Percentiles rank a stretch among this genome's conserved stretches.
phyloP scores from a whole-genome alignment of 2,113 vertebrate genomes.

The Ageneiosus marmoratus region DNA sequence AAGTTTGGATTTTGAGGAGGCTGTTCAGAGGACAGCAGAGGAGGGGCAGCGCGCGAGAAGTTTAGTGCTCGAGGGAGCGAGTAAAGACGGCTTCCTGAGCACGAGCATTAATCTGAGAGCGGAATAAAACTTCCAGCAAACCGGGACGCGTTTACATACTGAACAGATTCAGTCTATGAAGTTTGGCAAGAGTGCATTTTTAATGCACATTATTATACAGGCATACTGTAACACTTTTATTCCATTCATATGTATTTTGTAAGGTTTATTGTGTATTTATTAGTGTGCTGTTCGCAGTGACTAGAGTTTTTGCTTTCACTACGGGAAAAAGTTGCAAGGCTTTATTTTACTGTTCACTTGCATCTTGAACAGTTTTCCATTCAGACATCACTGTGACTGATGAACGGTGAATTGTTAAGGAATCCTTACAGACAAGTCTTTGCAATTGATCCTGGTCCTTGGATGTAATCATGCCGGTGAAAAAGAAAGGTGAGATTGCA shows the following conservation, averaged over 20 bases:
- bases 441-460: slow-evolving; percentile 10
- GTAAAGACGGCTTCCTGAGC: neutral
- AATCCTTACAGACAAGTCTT: neutral
- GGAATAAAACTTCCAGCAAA: slow-evolving; percentile 19
- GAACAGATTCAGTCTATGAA: neutral
- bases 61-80: slow-evolving; percentile 20
- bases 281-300: neutral
- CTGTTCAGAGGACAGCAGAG: slow-evolving; percentile 36
- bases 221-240: neutral
- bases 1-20: slow-evolving; percentile 74
- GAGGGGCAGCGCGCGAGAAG: slow-evolving; percentile 38
- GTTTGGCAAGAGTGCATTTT: slow-evolving; percentile 1
- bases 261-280: neutral
- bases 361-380: neutral
- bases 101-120: neutral
- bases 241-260: slow-evolving; percentile 7
- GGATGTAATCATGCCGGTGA: slow-evolving; percentile 73
- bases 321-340: neutral
- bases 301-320: neutral
- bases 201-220: neutral
- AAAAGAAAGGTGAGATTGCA: slow-evolving; percentile 76
- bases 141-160: neutral
- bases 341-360: neutral
- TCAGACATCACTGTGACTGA: slow-evolving; percentile 2
- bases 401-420: neutral